Conservation (phyloP, 2,113 vertebrate species). For the Marcusenius ussheri region DNA sequence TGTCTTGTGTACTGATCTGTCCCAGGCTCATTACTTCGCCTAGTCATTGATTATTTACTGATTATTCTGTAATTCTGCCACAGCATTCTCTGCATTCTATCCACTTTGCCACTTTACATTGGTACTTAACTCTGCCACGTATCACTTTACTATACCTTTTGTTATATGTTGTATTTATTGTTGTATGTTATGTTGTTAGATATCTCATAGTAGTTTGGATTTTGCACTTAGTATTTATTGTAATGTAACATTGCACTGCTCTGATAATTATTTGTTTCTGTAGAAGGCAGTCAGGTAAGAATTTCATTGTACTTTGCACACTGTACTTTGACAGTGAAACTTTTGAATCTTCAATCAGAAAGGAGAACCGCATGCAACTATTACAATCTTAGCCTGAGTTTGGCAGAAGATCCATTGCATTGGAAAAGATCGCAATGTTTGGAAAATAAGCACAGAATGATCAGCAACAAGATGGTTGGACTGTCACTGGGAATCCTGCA, state of each 20-base stretch:
- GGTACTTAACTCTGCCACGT: neutral
- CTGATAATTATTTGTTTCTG: neutral
- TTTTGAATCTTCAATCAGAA: neutral
- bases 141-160: neutral
- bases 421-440: neutral
- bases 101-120: neutral
- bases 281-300: neutral
- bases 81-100: neutral
- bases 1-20: neutral
- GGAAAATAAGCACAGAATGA: neutral
- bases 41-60: neutral
- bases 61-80: neutral
- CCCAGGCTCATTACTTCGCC: neutral
- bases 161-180: neutral
- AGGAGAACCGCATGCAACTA: neutral
- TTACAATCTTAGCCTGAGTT: neutral
- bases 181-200: neutral
- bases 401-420: neutral
- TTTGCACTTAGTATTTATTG: neutral
- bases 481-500: neutral
- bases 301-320: neutral
- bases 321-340: neutral
- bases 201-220: neutral
- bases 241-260: neutral
- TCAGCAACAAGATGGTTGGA: neutral